Base-by-base conservation (phyloP, 2,113 vertebrate species). In the Alligator mississippiensis region DNA sequence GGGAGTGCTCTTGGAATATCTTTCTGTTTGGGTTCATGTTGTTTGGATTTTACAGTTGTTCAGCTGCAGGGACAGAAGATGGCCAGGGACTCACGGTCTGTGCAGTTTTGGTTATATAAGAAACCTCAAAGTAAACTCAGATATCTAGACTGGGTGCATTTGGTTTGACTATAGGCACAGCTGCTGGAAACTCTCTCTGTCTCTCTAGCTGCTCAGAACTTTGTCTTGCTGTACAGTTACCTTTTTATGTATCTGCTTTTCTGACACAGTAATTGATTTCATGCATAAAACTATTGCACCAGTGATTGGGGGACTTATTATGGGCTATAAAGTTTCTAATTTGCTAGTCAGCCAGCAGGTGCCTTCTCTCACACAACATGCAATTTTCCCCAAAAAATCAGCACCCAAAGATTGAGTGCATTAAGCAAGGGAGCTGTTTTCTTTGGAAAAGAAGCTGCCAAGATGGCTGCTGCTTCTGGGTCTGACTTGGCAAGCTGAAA, bases 141-240 rank as follows among this genome's bases (percentile, higher is more conserved):
- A 83, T 28, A 60, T 87, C 91, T 54, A 38, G 78, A 2, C 75
- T 2, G 2, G 18, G 2, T 28, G 15, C n/a, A 9, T 57, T 84
- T 89, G 74, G 87, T 92, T 82, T 82, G 95, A 62, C 61, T 95
- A 85, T 81, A 54, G 6, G 2, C 4, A 21, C 64, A 60, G 85
- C 77, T 79, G 74, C 63, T 81, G 85, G 80, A 75, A 94, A 47
- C 87, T 93, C 66, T 78, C 77, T 89, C 87, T 93, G 66, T 75
- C 77, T 89, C 82, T 84, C 3, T 11, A 11, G 72, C 77, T 78
- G 70, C 1, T 1, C 68, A 83, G 87, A 63, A 11, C 7, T 87
- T 84, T 59, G 34, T 19, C 68, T 83, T 87, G 76, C 89, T 82
- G 81, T 85, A 60, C 24, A 93, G 63, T 85, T 78, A 79, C 78